These are phyloP conservation scores for Limnephilus rhombicus DNA, from an alignment of 2,888 invertebrate species.

Conservation along the genomic window DNA sequence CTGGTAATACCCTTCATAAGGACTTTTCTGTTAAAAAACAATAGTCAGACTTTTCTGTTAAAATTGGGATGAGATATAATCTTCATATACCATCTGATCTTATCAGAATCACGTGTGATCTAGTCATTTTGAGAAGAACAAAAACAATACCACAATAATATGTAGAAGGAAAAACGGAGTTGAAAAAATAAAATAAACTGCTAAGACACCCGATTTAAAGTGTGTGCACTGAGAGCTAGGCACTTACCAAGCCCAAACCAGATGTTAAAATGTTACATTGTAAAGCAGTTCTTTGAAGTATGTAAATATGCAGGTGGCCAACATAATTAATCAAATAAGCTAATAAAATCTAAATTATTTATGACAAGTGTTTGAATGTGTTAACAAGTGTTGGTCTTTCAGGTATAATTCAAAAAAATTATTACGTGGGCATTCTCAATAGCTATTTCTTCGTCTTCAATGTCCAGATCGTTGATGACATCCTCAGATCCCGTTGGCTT, in stretches of 20 bases:
- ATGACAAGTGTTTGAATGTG: neutral
- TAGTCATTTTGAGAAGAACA: too few species aligned
- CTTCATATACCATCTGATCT: too few species aligned
- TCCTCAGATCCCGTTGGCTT: constrained; percentile 90
- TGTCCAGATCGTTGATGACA: constrained; percentile 94
- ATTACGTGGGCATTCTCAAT: constrained; percentile 80
- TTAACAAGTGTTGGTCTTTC: neutral
- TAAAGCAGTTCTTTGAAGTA: neutral
- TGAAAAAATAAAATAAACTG: neutral
- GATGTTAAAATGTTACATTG: neutral
- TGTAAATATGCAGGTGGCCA: neutral
- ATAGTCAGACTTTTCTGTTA: too few species aligned
- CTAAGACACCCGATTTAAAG: neutral
- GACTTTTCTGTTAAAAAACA: too few species aligned
- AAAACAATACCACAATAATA: too few species aligned
- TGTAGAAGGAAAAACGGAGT: too few species aligned
- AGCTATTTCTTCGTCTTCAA: constrained; percentile 89
- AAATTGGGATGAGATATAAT: too few species aligned
- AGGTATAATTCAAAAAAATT: neutral
- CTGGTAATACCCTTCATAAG: too few species aligned
- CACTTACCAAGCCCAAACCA: neutral
- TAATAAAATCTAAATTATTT: neutral
- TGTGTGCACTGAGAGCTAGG: neutral
- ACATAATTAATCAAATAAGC: neutral
- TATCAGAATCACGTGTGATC: too few species aligned